phyloP scores from a whole-genome alignment of 2,797 vertebrate species.

The Microchirus variegatus region DNA sequence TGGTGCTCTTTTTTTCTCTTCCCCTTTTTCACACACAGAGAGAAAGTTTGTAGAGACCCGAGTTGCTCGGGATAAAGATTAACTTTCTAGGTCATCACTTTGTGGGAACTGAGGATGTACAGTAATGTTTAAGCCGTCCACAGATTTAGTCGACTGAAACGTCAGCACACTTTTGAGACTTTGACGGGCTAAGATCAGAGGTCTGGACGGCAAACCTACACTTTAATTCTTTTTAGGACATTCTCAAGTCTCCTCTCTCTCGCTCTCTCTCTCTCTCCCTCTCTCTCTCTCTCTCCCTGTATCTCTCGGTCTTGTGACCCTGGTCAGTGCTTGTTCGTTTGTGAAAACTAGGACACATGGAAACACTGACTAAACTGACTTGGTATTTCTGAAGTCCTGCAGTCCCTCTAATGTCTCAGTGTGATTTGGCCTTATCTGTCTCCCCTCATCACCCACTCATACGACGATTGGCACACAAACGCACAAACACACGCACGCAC shows the following conservation, averaged over 20 bases:
- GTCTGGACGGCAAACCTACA: slow-evolving; percentile 32
- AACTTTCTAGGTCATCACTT: slow-evolving; percentile 80
- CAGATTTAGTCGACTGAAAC: slow-evolving; percentile 34
- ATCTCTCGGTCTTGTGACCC: slow-evolving; percentile 74
- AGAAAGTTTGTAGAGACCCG: too few species aligned
- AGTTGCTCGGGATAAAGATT: slow-evolving; percentile 72
- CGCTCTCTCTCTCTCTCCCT: slow-evolving; percentile 12
- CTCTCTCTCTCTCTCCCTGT: slow-evolving; percentile 27
- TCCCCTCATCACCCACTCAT: slow-evolving; percentile 48
- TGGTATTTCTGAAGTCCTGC: slow-evolving; percentile 76
- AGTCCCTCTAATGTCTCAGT: slow-evolving; percentile 56
- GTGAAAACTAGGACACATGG: slow-evolving; percentile 78
- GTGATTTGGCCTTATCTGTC: slow-evolving; percentile 56
- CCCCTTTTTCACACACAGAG: neutral
- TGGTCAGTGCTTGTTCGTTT: slow-evolving; percentile 58
- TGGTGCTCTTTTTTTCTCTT: slow-evolving; percentile 1
- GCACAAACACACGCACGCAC: neutral
- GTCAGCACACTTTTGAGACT: slow-evolving; percentile 25
- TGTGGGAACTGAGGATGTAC: slow-evolving; percentile 63
- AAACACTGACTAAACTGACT: slow-evolving; percentile 81
- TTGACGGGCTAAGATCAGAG: slow-evolving; percentile 28
- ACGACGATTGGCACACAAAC: slow-evolving; percentile 14
- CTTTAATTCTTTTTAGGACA: slow-evolving; percentile 26
- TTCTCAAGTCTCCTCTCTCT: slow-evolving; percentile 17
- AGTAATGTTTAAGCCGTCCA: slow-evolving; percentile 56